phyloP scores from a whole-genome alignment of 2,797 vertebrate genomes.

The Sardinella longiceps region DNA sequence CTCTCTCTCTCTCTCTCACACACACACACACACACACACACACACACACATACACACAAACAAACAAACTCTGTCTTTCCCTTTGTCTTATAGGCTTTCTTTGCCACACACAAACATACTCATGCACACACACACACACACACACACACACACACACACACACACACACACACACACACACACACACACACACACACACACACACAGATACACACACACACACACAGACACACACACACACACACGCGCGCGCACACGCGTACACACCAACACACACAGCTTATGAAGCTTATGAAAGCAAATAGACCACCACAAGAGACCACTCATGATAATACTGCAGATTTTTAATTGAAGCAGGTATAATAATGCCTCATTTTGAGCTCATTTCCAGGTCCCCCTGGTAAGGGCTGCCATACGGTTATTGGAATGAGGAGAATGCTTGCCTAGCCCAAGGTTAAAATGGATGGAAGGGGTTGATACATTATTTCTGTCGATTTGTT shows the following conservation, averaged over 20 bases:
- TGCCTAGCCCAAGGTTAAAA: neutral
- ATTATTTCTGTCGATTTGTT: neutral
- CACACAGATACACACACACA: constrained; percentile 13
- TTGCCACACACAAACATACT: neutral
- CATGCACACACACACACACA: neutral
- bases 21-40: no score
- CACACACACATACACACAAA: neutral
- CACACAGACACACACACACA: neutral
- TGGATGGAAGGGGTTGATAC: neutral
- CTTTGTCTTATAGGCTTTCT: no score
- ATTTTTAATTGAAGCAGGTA: neutral
- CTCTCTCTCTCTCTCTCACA: no score
- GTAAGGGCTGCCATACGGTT: neutral
- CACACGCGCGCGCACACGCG: neutral
- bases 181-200: neutral
- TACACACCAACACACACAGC: neutral
- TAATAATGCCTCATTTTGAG: neutral
- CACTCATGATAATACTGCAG: neutral
- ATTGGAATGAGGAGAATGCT: neutral
- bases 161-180: neutral
- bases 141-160: constrained; percentile 2
- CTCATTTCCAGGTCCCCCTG: neutral
- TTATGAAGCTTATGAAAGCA: neutral
- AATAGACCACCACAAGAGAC: neutral
- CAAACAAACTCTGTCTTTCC: neutral